phyloP scores from a whole-genome alignment of 2,888 invertebrate species.

The Drosophila tripunctata region DNA sequence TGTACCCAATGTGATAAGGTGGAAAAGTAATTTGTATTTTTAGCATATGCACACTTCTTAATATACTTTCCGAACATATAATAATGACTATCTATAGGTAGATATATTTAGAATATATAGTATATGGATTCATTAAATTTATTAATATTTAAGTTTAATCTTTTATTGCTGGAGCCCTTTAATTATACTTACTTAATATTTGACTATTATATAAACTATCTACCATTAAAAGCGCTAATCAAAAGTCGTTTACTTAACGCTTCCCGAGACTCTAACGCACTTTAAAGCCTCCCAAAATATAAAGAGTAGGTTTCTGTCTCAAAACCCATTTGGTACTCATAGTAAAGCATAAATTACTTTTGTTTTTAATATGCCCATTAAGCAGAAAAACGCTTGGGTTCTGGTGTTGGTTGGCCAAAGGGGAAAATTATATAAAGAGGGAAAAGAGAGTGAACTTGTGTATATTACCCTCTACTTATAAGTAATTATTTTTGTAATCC shows the following conservation, averaged over 20 bases:
- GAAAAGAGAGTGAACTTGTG: conserved; percentile 28
- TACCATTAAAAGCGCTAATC: not conserved
- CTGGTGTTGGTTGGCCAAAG: conserved; percentile 17
- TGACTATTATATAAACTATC: not conserved
- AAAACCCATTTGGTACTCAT: not conserved
- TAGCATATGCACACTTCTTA: not conserved
- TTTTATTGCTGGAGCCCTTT: too few species aligned
- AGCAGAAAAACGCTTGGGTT: conserved; percentile 11
- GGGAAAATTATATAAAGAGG: not conserved
- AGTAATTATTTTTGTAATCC: conserved; percentile 83
- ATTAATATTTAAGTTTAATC: too few species aligned
- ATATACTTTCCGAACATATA: too few species aligned
- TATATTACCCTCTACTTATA: conserved; percentile 77
- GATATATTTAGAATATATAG: too few species aligned
- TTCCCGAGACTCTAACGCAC: not conserved
- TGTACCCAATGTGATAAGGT: not conserved
- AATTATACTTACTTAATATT: not conserved
- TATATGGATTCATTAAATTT: not conserved
- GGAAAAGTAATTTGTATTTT: not conserved
- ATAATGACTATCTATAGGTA: not conserved
- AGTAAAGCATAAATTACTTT: conserved; percentile 38
- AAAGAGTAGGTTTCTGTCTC: not conserved
- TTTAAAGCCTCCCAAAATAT: not conserved
- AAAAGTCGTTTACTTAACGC: not conserved
- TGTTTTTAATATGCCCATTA: conserved; percentile 41